Evolutionary conservation across 2,797 vertebrate species (phyloP), one percentile per base, ranked within the genome.

Genomic region (Pelobates cultripes): DNA sequence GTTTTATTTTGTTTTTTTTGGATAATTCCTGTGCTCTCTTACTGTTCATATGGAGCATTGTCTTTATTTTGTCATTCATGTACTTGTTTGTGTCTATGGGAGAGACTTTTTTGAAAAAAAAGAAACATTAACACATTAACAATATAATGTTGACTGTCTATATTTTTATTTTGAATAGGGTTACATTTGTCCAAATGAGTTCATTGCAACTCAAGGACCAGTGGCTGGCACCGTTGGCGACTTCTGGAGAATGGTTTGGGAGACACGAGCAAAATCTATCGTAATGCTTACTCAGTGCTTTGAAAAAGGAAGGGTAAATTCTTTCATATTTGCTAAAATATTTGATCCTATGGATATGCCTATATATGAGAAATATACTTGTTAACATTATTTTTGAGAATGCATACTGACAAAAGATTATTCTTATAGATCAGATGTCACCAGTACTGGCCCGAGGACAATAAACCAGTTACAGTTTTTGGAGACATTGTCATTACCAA

Each of bases 171-270:
- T 85, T 85, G 63, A 69, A 61, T 81, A 99, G 97, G 97, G 98
- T 44, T 99, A 98, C 85, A 92, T 98, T 86, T 99, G 98, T 93
- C 98, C 98, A 86, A 99, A 99, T 72, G 97, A 99, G 91, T 99
- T 99, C 90, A 99, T 99, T 85, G 97, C 97, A 84, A 99, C 97
- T 77, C 98, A 99, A 92, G 97, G 97, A 55, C 97, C 98, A 14
- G 91, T 99, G 82, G 96, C 97, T 44, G 96, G 97, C 87, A 99
- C 98, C 0, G 97, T 99, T 86, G 97, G 97, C 0, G 98, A 99
- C 90, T 99, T 99, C 87, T 99, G 98, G 97, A 96, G 97, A 91
- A 99, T 99, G 98, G 96, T 99, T 74, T 99, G 97, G 97, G 97
- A 99, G 90, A 99, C 98, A 0, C 94, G 96, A 89, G 95, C 97